Conservation (phyloP, 2,113 vertebrate species). For the Atractosteus spatula region DNA sequence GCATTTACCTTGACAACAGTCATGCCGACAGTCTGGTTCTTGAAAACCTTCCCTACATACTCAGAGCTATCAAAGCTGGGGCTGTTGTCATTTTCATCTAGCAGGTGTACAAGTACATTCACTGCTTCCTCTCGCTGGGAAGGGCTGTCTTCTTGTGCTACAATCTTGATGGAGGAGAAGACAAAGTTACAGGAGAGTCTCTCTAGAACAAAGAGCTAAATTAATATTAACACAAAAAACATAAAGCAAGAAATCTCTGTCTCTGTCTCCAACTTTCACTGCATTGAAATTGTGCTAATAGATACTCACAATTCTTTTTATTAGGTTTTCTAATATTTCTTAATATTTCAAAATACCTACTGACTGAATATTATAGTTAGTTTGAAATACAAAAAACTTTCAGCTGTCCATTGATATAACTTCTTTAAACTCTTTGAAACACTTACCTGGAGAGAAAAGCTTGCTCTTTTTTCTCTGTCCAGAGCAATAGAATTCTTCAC, state of each 20-base stretch:
- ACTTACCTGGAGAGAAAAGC: constrained; percentile 57
- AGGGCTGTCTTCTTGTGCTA: constrained; percentile 50
- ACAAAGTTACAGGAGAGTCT: background rate
- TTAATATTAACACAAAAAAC: background rate
- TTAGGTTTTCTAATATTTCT: background rate
- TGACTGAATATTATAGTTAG: background rate
- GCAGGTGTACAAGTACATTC: constrained; percentile 49
- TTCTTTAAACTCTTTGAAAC: constrained; percentile 18
- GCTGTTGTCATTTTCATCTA: constrained; percentile 74
- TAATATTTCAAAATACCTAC: background rate
- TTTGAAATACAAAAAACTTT: background rate
- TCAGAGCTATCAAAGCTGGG: constrained; percentile 49
- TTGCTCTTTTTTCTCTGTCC: constrained; percentile 57
- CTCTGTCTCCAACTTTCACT: too few relatives aligned
- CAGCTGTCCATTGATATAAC: background rate
- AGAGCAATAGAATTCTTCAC: constrained; percentile 54
- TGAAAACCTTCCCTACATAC: constrained; percentile 54
- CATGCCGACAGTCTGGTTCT: constrained; percentile 63
- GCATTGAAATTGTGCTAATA: background rate
- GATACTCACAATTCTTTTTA: background rate
- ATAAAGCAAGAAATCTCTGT: too few relatives aligned
- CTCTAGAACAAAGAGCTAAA: background rate
- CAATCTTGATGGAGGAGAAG: constrained; percentile 44
- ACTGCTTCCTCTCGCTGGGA: background rate
- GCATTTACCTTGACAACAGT: constrained; percentile 60